Conservation (phyloP, 2,888 invertebrate genomes). For the Metellina segmentata region DNA sequence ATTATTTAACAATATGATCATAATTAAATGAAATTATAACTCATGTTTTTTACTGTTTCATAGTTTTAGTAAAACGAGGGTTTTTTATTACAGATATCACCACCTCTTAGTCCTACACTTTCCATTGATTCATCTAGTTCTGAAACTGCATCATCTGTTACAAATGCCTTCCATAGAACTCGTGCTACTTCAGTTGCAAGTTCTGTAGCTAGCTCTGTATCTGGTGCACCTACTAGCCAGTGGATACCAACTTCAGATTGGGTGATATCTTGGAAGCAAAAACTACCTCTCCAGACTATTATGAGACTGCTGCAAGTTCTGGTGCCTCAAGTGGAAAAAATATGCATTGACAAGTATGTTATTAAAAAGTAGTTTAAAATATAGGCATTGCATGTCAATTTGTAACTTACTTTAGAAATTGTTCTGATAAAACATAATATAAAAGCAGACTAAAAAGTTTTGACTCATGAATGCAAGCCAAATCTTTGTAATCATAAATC, state of each 20-base stretch:
- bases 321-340: slow-evolving; percentile 99
- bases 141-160: slow-evolving; percentile 61
- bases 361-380: not conserved
- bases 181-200: slow-evolving; percentile 68
- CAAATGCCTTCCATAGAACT: slow-evolving; percentile 50
- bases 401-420: no score
- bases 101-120: slow-evolving; percentile 67
- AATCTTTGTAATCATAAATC: no score
- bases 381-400: no score
- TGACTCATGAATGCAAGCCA: no score
- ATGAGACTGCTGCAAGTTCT: slow-evolving; percentile 97
- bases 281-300: slow-evolving; percentile 98
- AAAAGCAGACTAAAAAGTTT: no score
- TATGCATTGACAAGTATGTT: slow-evolving; percentile 97
- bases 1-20: no score
- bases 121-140: slow-evolving; percentile 71
- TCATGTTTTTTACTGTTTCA: no score
- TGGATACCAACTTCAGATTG: slow-evolving; percentile 98
- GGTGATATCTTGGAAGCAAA: slow-evolving; percentile 97
- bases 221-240: slow-evolving; percentile 47
- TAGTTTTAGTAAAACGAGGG: no score
- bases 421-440: no score
- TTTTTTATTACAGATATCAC: slow-evolving; percentile 53
- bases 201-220: slow-evolving; percentile 56
- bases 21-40: no score